Base-by-base conservation (phyloP, 2,888 invertebrate genomes). In the Pristionchus entomophagus region DNA sequence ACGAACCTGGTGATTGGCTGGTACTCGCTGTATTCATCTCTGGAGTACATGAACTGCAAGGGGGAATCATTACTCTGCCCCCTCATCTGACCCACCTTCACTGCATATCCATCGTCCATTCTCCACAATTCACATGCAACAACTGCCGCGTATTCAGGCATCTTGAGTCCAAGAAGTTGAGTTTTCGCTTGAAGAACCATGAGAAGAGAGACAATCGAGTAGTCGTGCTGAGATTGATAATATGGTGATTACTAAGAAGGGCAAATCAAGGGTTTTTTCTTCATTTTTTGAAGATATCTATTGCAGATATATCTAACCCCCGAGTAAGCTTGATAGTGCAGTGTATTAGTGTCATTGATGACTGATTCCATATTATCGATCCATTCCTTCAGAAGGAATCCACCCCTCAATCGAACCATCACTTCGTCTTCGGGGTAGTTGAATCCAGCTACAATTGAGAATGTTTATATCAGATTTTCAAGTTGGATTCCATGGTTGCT, bases 331-430 rank as follows among this genome's bases (percentile, higher is more conserved):
- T 77, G 82, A 45, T 85, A 86, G 10, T 59, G 65, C 19, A 85
- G 82, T 22, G 26, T n/a, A 51, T 22, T 32, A 8, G 35, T 51
- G 29, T 83, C 86, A 62, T 82, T 65, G 29, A 65, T 38, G 38
- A 81, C 87, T 22, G 38, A 29, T 2, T 86, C 17, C 53, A 88
- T 53, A 26, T 87, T 87, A 19, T 73, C 73, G 51, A 87, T 69
- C 87, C 85, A 85, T 49, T 86, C 87, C 32, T 88, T 85, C 22
- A 88, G 83, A 1, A 88, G 85, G 62, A 85, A 83, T 56, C 88
- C 88, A 2, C 80, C 88, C 22, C 82, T 81, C 22, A 88, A 73
- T 45, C 38, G 81, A 45, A 88, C 38, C 38, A 88, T 45, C 41
- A 81, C 87, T 8, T 56, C 65, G 59, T 88, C 84, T 73, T 86